phyloP scores from a whole-genome alignment of 1,140 invertebrate species.

The Drosophila takahashii region DNA sequence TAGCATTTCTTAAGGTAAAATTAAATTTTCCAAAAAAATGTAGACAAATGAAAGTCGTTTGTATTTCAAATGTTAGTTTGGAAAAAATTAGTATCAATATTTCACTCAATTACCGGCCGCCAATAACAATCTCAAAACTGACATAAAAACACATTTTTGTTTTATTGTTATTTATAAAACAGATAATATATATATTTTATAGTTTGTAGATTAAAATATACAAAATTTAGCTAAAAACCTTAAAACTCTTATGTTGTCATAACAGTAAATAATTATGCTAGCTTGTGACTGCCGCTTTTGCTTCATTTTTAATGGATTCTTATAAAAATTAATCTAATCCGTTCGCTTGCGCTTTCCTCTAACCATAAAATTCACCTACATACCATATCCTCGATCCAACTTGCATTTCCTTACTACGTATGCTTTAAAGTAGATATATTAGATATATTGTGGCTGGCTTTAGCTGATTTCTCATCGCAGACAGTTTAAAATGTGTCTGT shows the following conservation, averaged over 20 bases:
- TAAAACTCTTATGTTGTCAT: conserved; percentile 72
- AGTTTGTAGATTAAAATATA: conserved; percentile 81
- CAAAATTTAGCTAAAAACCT: conserved; percentile 83
- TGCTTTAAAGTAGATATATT: conserved; percentile 36
- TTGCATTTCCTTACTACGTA: conserved; percentile 34
- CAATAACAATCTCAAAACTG: background rate
- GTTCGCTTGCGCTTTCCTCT: conserved; percentile 23
- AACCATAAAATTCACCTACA: conserved; percentile 62
- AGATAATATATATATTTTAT: conserved; percentile 78
- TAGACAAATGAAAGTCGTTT: too few relatives aligned
- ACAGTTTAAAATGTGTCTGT: conserved; percentile 41
- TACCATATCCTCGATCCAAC: conserved; percentile 34
- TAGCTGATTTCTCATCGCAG: conserved; percentile 56
- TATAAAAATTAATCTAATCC: conserved; percentile 60
- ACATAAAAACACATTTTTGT: conserved; percentile 49
- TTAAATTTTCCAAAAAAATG: too few relatives aligned
- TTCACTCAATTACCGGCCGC: background rate
- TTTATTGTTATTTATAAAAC: conserved; percentile 80
- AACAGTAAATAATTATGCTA: conserved; percentile 82
- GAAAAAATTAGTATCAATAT: too few relatives aligned
- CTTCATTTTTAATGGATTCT: conserved; percentile 37
- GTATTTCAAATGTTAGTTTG: too few relatives aligned
- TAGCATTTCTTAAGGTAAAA: too few relatives aligned
- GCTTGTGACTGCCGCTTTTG: conserved; percentile 35
- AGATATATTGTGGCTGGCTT: conserved; percentile 57